Conservation (phyloP, 2,797 vertebrate genomes). For the Gallinago solitaria region DNA sequence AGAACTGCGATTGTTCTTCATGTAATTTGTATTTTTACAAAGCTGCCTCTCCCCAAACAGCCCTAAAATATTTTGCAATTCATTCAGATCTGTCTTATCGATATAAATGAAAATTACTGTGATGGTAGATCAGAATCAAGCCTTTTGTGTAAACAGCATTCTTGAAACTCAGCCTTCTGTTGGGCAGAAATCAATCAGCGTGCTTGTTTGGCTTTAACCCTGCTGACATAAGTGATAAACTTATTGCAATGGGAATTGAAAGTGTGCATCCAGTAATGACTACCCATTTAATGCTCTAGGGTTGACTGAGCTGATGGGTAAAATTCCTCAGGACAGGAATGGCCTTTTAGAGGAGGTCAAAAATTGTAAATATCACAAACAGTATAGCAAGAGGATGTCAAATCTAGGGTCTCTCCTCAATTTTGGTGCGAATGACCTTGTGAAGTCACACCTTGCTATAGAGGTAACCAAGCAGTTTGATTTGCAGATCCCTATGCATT, state of each 20-base stretch:
- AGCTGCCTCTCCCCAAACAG: background rate
- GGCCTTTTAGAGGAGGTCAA: background rate
- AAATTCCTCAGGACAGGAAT: background rate
- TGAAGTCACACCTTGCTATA: background rate
- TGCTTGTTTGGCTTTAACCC: constrained; percentile 31
- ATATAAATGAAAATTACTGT: constrained; percentile 23
- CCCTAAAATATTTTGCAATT: constrained; percentile 19
- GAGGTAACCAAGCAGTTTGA: background rate
- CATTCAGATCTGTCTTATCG: background rate
- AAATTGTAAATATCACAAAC: background rate
- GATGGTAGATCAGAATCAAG: constrained; percentile 22
- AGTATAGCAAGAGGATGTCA: background rate
- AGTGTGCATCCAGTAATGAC: background rate
- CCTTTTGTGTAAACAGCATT: constrained; percentile 22
- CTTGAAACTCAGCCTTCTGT: constrained; percentile 41
- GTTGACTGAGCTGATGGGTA: background rate
- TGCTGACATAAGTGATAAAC: constrained; percentile 38
- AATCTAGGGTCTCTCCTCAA: accelerated
- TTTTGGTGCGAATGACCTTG: background rate
- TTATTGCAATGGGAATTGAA: background rate
- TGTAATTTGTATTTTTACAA: background rate
- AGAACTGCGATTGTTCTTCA: background rate
- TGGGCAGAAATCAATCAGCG: constrained; percentile 43
- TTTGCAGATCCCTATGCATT: background rate
- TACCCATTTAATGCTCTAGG: background rate